Base-by-base conservation (phyloP, 2,797 vertebrate genomes). In the Poeciliopsis infans region DNA sequence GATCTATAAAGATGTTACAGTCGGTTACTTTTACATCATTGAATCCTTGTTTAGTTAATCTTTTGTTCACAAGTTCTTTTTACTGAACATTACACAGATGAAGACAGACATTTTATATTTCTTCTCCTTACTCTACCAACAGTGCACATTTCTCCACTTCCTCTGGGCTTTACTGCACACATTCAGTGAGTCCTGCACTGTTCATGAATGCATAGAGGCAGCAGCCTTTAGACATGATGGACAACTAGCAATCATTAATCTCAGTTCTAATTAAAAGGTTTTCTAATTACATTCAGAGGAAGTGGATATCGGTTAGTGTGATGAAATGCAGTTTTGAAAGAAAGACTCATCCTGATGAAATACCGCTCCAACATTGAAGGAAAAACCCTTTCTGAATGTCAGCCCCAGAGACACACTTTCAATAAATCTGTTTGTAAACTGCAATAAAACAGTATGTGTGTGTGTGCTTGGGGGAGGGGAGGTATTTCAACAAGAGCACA, bases 181-280 rank as follows among this genome's bases (percentile, higher is more conserved):
- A 75, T 61, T 66, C 45, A 79, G 3, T 6, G 64, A 71, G 78
- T 41, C 47, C 47, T 68, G 23, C 36, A 10, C 79, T 69, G 72
- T 25, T 82, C 5, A 25, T 55, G n/a, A 46, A 64, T 55, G 79
- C 66, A 47, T 4, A 4, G 72, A 74, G 49, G 36, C 49, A 51
- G 51, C 23, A n/a, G 74, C 39, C 83, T 49, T 76, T 73, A 68
- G 75, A 76, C 79, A 77, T 83, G 87, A 90, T 33, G 59, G 83
- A 90, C 88, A 87, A 77, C 77, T 31, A 81, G 84, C 80, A 64
- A 90, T 89, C 88, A 79, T 78, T 88, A 79, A 81, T 83, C 83
- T 76, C 76, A 49, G 68, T 74, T 81, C 89, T 89, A 91, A 94
- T 94, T 90, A 92, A 93, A 91, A 89, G 66, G 68, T 61, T 87